phyloP scores from a whole-genome alignment of 1,140 invertebrate genomes.

The Lepidostoma basale region DNA sequence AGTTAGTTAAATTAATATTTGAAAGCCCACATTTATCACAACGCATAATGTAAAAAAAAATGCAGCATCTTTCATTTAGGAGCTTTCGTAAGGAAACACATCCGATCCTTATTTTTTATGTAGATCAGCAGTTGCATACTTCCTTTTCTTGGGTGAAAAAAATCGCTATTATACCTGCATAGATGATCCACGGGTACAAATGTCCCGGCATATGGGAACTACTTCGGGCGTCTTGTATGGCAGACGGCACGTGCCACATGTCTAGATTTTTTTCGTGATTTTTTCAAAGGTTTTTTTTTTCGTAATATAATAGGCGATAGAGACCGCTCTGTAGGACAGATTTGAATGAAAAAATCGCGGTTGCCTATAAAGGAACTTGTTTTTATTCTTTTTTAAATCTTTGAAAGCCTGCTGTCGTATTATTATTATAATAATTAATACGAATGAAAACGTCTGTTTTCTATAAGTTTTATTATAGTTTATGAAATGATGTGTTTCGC shows the following conservation, averaged over 20 bases:
- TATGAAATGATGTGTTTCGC: too few relatives aligned
- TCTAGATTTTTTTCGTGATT: slow-evolving; percentile 37
- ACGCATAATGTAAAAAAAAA: too few relatives aligned
- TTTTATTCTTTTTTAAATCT: too few relatives aligned
- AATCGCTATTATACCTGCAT: slow-evolving; percentile 17
- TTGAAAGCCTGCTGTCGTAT: too few relatives aligned
- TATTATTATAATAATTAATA: too few relatives aligned
- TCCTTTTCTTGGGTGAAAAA: slow-evolving; percentile 8
- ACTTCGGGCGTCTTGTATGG: slow-evolving; percentile 24
- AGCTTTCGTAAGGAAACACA: too few relatives aligned
- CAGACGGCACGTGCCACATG: slow-evolving; percentile 42
- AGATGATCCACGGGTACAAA: not conserved
- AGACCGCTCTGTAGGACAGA: slow-evolving; percentile 32
- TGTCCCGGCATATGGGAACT: not conserved
- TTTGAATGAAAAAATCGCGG: slow-evolving; percentile 21
- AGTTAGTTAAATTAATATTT: too few relatives aligned
- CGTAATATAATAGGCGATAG: not conserved
- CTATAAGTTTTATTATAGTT: too few relatives aligned
- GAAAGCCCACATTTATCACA: too few relatives aligned
- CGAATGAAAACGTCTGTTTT: too few relatives aligned
- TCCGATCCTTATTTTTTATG: too few relatives aligned
- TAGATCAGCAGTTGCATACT: not conserved
- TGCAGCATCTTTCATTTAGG: too few relatives aligned
- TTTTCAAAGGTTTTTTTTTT: slow-evolving; percentile 13
- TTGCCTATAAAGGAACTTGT: not conserved